Evolutionary conservation across 1,140 invertebrate genomes (phyloP), one percentile per base, ranked within the genome.

Genomic region (Drosophila pectinifera): DNA sequence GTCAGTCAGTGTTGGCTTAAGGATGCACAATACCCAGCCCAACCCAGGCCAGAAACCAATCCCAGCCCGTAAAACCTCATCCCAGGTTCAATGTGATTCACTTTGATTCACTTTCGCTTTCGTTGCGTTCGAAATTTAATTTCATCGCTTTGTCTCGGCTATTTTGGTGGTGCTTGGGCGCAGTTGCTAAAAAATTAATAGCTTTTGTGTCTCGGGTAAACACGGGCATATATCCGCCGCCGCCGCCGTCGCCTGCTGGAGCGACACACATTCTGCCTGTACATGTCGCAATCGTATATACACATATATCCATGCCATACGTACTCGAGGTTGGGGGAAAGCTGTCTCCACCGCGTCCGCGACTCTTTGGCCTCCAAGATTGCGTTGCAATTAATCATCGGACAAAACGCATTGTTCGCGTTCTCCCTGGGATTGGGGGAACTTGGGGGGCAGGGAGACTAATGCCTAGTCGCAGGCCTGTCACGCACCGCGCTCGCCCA

Each of bases 381-480:
- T 86, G 82, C 80, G 83, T 76, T 86, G 82, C 83, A 86, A 86
- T 86, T 86, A 86, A 86, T 86, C 82, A 86, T 88, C 82, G 74
- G 65, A 88, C 82, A 88, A 86, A 86, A 86, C 82, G 83, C 82
- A 86, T 86, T 86, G 82, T 86, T 86, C 75, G 82, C 69, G 64
- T 75, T 64, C 42, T 73, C 39, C 72, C 26, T 18, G 24, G 49
- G 28, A 14, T 14, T 26, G 63, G 24, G 46, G 28, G 31, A 49
- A n/a, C 34, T 41, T 16, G 62, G 14, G 34, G 34, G 34, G 10
- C 11, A 31, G 22, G 20, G 28, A 49, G 56, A 24, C 28, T 55
- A 24, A 24, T 16, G 34, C 51, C 24, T 13, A 51, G 54, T 39
- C 28, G 59, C 41, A 18, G 28, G 49, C 42, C 51, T 68, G 42